Evolutionary conservation across 2,888 invertebrate species (phyloP), one percentile per base, ranked within the genome.

Genomic region (Lepidochrysops patricia): DNA sequence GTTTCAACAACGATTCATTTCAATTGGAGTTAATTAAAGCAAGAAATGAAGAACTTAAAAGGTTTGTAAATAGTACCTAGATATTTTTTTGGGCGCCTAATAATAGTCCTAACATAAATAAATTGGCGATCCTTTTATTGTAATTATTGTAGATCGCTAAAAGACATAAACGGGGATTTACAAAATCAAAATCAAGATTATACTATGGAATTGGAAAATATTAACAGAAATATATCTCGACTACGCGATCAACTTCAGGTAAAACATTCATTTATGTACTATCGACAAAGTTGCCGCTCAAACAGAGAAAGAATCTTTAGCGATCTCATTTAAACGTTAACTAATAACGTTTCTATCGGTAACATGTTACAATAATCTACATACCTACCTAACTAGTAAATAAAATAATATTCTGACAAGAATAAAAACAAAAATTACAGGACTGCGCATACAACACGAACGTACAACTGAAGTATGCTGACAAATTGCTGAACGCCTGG

Each of bases 161-260:
- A 72, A 58, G 63, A 66, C 1, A 62, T 79, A 4, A 61, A 66
- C 23, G 63, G 66, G 7, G 76, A 86, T 57, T 60, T 82, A 19
- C 65, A 72, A 57, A 64, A 63, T 13, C 79, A 76, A 61, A 69
- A 76, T 62, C 68, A 70, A 23, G 74, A 75, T 59, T 76, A 79
- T 72, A 60, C 61, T 1, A 57, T 63, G 4, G 74, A 78, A 23
- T 65, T 84, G 23, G 70, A 71, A 1, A 69, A 72, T 43, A 73
- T 75, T 32, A 83, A 85, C 61, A 64, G 68, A 35, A 79, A 75
- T 69, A 72, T 82, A 26, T 83, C 88, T 34, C 63, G 74, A 35
- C 72, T 86, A 2, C 74, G 79, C 19, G 88, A 88, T 62, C 76
- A 74, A 68, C 76, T 81, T 27, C 84, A 79, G 71, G 87, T 86